Conservation (phyloP, 1,140 invertebrate genomes). For the Drosophila trapezifrons region DNA sequence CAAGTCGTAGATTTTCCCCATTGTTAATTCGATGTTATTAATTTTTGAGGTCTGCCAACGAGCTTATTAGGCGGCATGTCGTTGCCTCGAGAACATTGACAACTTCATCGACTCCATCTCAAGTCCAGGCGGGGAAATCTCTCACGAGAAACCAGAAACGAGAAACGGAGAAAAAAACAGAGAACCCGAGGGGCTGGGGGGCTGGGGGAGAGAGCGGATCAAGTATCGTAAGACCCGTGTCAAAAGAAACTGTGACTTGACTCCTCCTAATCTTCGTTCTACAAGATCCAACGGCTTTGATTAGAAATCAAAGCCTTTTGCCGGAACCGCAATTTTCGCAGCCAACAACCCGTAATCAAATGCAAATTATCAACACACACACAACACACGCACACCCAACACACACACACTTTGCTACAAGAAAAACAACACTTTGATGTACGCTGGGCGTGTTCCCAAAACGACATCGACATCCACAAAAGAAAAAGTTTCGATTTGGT, state of each 20-base stretch:
- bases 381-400: neutral
- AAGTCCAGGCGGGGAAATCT: conserved; percentile 7
- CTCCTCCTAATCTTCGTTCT: conserved; percentile 57
- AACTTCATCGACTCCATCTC: conserved; percentile 42
- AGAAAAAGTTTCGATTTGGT: conserved; percentile 71
- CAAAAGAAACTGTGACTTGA: conserved; percentile 19
- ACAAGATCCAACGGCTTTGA: conserved; percentile 64
- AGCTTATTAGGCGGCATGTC: conserved; percentile 71
- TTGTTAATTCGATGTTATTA: conserved; percentile 65
- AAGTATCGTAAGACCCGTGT: conserved; percentile 73
- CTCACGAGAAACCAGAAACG: neutral
- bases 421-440: conserved; percentile 23
- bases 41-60: conserved; percentile 63
- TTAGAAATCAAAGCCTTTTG: conserved; percentile 75
- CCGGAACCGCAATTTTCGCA: conserved; percentile 75
- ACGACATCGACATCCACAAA: conserved; percentile 43
- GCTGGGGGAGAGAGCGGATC: conserved; percentile 41
- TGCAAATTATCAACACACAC: conserved; percentile 74
- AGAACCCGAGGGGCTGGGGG: neutral
- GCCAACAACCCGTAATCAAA: conserved; percentile 72
- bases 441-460: conserved; percentile 53
- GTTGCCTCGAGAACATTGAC: conserved; percentile 56
- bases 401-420: conserved; percentile 5
- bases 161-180: neutral
- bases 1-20: conserved; percentile 44